phyloP scores from a whole-genome alignment of 1,140 invertebrate genomes.

The Centruroides vittatus region DNA sequence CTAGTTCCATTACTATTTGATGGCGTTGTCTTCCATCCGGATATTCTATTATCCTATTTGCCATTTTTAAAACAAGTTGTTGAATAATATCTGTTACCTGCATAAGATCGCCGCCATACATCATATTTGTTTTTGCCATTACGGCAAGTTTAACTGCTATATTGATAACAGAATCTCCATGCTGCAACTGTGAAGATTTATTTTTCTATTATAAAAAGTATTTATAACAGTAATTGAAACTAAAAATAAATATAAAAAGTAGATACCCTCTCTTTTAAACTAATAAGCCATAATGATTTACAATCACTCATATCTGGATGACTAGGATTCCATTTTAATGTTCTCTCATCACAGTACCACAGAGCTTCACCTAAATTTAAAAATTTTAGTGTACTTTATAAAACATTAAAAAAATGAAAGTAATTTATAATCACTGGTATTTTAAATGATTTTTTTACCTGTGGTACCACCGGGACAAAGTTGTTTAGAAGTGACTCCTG shows the following conservation, averaged over 20 bases:
- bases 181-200: conserved; percentile 29
- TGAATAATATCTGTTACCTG: conserved; percentile 78
- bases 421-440: too few species aligned
- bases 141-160: conserved; percentile 65
- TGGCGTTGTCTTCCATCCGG: conserved; percentile 31
- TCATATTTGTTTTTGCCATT: conserved; percentile 66
- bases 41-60: conserved; percentile 39
- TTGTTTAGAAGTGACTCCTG: too few species aligned
- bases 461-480: too few species aligned
- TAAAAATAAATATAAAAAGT: background rate
- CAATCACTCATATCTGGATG: background rate
- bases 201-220: too few species aligned
- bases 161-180: conserved; percentile 51
- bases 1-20: conserved; percentile 12
- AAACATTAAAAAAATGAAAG: too few species aligned
- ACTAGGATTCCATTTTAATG: background rate
- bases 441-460: too few species aligned
- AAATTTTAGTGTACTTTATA: too few species aligned
- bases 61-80: conserved; percentile 70
- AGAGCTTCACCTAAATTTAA: too few species aligned
- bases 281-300: background rate
- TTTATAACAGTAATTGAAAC: too few species aligned
- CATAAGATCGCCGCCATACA: conserved; percentile 74
- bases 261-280: background rate
- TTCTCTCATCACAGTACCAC: background rate